Conservation (phyloP, 1,140 invertebrate genomes). For the Asobara japonica region DNA sequence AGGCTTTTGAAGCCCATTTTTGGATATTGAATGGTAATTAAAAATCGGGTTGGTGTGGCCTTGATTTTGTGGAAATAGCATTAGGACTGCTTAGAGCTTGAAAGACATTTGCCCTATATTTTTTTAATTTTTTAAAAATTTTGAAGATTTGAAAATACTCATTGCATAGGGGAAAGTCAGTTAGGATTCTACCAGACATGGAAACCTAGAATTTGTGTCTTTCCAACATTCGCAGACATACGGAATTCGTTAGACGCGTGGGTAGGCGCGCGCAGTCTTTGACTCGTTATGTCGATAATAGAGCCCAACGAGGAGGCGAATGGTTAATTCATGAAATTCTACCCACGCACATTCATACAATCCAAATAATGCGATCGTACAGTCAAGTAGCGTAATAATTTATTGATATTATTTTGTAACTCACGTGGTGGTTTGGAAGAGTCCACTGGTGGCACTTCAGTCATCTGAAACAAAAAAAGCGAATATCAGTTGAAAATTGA, state of each 20-base stretch:
- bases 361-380: not conserved
- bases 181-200: too few species aligned
- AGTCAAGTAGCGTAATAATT: not conserved
- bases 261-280: constrained; percentile 8
- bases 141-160: too few species aligned
- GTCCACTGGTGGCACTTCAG: constrained; percentile 48
- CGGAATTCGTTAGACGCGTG: constrained; percentile 18
- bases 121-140: too few species aligned
- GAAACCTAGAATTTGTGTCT: too few species aligned
- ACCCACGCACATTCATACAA: constrained; percentile 10
- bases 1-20: too few species aligned
- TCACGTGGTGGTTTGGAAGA: constrained; percentile 47
- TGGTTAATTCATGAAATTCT: constrained; percentile 53
- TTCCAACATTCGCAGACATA: not conserved
- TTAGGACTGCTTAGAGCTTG: too few species aligned
- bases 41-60: too few species aligned
- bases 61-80: too few species aligned
- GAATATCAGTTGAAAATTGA: too few species aligned
- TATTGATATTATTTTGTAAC: constrained; percentile 14
- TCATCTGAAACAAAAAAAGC: constrained; percentile 51
- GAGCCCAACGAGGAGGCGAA: constrained; percentile 13
- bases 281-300: constrained; percentile 32
- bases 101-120: too few species aligned
- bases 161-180: too few species aligned
- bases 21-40: too few species aligned